Evolutionary conservation across 2,113 vertebrate genomes (phyloP).

Genomic region (Brachypteracias leptosomus): DNA sequence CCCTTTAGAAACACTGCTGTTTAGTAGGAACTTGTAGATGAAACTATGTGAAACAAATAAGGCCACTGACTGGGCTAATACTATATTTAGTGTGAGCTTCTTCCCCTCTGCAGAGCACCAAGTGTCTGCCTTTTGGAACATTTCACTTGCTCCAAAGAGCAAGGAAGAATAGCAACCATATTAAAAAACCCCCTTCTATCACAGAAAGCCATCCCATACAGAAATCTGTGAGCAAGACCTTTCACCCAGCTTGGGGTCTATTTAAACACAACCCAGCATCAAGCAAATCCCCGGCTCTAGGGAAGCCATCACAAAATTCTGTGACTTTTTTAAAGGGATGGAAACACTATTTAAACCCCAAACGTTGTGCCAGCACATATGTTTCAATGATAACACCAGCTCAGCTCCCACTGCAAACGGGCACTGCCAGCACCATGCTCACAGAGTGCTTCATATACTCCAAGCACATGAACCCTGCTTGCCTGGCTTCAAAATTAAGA

Average conservation of each 20-base stretch:
- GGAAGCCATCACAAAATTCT: not conserved
- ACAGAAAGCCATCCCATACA: not conserved
- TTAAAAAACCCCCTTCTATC: not conserved
- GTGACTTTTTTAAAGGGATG: not conserved
- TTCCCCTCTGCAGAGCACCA: not conserved
- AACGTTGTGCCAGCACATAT: not conserved
- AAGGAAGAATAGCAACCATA: not conserved
- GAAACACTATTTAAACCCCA: not conserved
- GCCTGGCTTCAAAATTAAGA: not conserved
- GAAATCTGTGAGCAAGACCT: not conserved
- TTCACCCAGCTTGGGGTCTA: not conserved
- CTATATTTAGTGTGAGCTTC: not conserved
- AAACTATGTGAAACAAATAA: not conserved
- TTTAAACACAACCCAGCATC: not conserved
- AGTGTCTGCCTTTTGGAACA: not conserved
- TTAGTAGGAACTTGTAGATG: not conserved
- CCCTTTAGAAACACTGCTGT: not conserved
- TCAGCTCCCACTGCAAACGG: rapidly evolving
- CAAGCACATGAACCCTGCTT: not conserved
- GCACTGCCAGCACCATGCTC: not conserved
- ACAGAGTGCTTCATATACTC: rapidly evolving
- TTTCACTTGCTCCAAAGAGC: not conserved
- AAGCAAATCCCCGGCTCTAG: not conserved
- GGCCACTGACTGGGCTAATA: not conserved
- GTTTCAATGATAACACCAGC: not conserved